phyloP scores from a whole-genome alignment of 1,140 invertebrate species.

The Papilio dardanus region DNA sequence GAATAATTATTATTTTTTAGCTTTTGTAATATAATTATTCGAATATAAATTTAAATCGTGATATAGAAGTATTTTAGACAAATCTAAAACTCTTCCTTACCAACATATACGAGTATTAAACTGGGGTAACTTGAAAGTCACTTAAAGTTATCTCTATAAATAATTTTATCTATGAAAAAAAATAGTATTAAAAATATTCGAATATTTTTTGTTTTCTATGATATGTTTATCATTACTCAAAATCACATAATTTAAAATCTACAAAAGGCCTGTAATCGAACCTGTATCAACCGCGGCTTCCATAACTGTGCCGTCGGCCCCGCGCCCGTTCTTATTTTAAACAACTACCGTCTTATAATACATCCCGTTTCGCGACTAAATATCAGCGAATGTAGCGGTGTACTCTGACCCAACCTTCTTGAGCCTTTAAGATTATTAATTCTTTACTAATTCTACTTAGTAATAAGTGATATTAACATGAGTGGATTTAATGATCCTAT shows the following conservation, averaged over 20 bases:
- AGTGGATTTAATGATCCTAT: no score
- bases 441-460: background rate
- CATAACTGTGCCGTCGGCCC: constrained; percentile 45
- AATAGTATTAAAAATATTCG: no score
- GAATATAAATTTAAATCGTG: background rate
- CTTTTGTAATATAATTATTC: background rate
- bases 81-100: background rate
- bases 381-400: constrained; percentile 78
- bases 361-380: constrained; percentile 82
- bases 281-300: constrained; percentile 27
- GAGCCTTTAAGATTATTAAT: constrained; percentile 53
- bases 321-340: constrained; percentile 76
- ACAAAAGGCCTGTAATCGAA: constrained; percentile 58
- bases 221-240: background rate
- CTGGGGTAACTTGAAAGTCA: no score
- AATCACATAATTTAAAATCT: background rate
- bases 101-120: no score
- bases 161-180: no score
- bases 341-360: constrained; percentile 81
- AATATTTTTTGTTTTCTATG: background rate
- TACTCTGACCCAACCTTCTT: constrained; percentile 51
- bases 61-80: background rate
- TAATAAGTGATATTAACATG: no score
- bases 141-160: no score
- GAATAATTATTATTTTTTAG: constrained; percentile 31